Conservation (phyloP, 2,797 vertebrate genomes). For the Cynopterus sphinx region DNA sequence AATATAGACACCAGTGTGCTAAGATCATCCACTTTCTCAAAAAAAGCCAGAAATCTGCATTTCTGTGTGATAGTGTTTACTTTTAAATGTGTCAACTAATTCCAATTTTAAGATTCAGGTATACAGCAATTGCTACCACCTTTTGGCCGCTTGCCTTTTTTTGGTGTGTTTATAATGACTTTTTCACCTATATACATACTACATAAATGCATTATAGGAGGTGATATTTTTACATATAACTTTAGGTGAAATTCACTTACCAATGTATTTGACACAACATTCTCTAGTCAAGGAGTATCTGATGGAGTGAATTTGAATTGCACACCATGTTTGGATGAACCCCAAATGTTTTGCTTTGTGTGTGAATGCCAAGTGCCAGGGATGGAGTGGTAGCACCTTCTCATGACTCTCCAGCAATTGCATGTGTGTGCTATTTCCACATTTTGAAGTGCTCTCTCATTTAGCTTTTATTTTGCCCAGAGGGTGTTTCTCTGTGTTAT, state of each 20-base stretch:
- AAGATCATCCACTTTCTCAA: not conserved
- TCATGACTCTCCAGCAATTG: not conserved
- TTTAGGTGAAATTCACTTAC: not conserved
- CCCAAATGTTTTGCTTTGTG: not conserved
- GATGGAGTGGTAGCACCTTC: not conserved
- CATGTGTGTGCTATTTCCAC: not conserved
- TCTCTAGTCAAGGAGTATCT: not conserved
- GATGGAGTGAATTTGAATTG: not conserved
- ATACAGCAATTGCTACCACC: not conserved
- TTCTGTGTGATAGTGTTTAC: not conserved
- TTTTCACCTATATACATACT: not conserved
- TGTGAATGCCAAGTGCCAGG: not conserved
- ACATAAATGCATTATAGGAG: not conserved
- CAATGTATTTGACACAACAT: not conserved
- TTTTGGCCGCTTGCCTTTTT: not conserved
- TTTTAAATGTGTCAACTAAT: not conserved
- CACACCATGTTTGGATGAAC: not conserved
- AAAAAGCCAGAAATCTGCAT: not conserved
- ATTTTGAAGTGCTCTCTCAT: not conserved
- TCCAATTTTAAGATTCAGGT: not conserved
- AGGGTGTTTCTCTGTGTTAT: constrained; percentile 38
- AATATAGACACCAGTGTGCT: not conserved
- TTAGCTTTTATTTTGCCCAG: constrained; percentile 50
- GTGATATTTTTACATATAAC: not conserved
- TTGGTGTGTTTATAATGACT: not conserved